Evolutionary conservation across 1,140 invertebrate species (phyloP), one percentile per base, ranked within the genome.

Genomic region (Protaetia brevitarsis): DNA sequence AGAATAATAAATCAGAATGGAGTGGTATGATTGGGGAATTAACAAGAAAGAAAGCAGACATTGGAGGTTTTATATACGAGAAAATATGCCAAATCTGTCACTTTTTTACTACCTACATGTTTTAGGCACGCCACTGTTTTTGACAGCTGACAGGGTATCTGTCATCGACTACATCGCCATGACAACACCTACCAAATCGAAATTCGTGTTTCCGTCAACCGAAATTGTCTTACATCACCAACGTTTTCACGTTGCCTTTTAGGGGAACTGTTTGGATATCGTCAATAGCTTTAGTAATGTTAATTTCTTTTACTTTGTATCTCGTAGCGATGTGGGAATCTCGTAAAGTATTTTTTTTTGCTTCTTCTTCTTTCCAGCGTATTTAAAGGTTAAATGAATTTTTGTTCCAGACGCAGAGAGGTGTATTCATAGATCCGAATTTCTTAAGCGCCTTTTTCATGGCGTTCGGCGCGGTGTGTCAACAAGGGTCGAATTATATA

Each of bases 171-270:
- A 87, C 69, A 80, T 88, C 26, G 79, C 84, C 3, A 82, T 86
- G 69, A 83, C 85, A 19, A 84, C 85, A 5, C 82, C 82, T 2
- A 87, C 85, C 0, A 69, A 84, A 31, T 84, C 84, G 0, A 83
- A 82, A 66, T 88, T 88, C 73, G 81, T 89, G 10, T 88, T 89
- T 70, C n/a, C 81, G 84, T 28, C 82, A 85, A 74, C 87, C 87
- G 4, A 85, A 88, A 69, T 72, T 89, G n/a, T 88, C 86, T 0
- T 87, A 84, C 66, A 82, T 87, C 21, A 84, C 81, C 58, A 88
- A 88, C 71, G 80, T 88, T 26, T 89, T 86, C 67, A 70, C 81
- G 10, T 68, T 88, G 34, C 86, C 87, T 0, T 89, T 89, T 70
- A 77, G 82, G 60, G 76, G 68, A 2, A 76, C 77, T 1, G 84